Base-by-base conservation (phyloP, 2,113 vertebrate genomes). In the Ochotona curzoniae region DNA sequence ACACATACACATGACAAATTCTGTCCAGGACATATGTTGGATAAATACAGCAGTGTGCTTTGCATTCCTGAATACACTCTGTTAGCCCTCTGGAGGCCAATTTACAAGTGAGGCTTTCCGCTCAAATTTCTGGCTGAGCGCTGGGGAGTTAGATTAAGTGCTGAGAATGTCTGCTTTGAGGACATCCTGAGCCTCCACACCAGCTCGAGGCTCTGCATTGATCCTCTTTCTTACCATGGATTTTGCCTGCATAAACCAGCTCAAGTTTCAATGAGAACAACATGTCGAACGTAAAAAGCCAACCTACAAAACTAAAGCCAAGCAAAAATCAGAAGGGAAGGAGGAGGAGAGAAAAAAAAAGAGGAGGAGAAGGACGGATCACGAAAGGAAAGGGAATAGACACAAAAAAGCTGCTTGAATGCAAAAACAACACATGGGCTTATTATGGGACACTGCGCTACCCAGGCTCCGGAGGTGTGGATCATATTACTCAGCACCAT, bases 71-170 rank as follows among this genome's bases (percentile, higher is more conserved):
- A 93, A 66, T 76, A 47, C 38, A 38, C 38, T 51, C 89, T 11
- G 81, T 70, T 23, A 32, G 84, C 60, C 81, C 96, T 91, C 94
- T 91, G 91, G 96, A 97, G 96, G 95, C 95, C 95, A 96, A 96
- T 96, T 94, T 96, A 89, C 7, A 15, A 91, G 83, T 73, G 83
- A 88, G 75, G 61, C 83, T 94, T 94, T 95, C 83, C 91, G 91
- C 91, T 86, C 79, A 87, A 35, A 90, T 91, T 94, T 93, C 91
- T 83, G 84, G 83, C 87, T 87, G 90, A 80, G 87, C 18, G 0
- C 87, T 80, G 76, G 84, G 80, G 90, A 82, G 87, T 63, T 83
- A 74, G 90, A 93, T 89, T 67, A 89, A 94, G 44, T 54, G 63
- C 21, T 28, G n/a, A 49, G 79, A 89, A 69, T 47, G 75, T 71